A percentile compares a stretch with the other conserved stretches of the same genome.
phyloP scores from a whole-genome alignment of 1,140 invertebrate species.

The Drosophila kepulauana region DNA sequence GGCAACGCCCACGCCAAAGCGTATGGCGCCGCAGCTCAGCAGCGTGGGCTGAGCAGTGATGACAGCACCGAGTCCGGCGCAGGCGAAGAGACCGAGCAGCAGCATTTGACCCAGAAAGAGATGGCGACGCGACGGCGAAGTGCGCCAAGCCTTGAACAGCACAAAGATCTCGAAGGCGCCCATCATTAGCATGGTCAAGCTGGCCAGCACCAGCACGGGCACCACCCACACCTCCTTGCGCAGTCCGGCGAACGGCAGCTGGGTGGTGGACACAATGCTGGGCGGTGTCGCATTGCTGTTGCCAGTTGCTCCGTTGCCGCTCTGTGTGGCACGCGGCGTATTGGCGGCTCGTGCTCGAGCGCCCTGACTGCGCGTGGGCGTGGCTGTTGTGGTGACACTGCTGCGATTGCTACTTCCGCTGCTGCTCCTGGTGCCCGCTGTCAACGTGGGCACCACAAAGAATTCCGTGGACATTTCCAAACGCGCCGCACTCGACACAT shows the following conservation, averaged over 20 bases:
- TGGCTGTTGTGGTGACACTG: conserved; percentile 35
- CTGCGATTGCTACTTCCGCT: conserved; percentile 28
- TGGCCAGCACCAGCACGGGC: conserved; percentile 92
- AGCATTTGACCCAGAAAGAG: conserved; percentile 96
- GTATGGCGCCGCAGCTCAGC: conserved; percentile 92
- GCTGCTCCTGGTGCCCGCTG: conserved; percentile 39
- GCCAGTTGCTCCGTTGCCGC: conserved; percentile 20
- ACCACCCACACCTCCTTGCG: conserved; percentile 93
- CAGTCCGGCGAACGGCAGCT: conserved; percentile 84
- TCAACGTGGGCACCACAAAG: conserved; percentile 88
- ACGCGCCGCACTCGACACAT: conserved; percentile 86
- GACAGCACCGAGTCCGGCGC: conserved; percentile 92
- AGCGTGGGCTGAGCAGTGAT: conserved; percentile 92
- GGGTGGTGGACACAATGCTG: conserved; percentile 72
- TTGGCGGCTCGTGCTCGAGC: conserved; percentile 68
- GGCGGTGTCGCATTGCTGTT: conserved; percentile 65
- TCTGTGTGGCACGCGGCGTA: conserved; percentile 47
- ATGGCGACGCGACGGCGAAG: conserved; percentile 93
- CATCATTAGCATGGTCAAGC: conserved; percentile 92
- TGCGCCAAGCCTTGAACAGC: conserved; percentile 93
- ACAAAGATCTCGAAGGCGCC: conserved; percentile 95
- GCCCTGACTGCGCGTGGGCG: conserved; percentile 61
- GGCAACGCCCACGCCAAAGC: conserved; percentile 93
- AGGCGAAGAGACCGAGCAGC: conserved; percentile 93
- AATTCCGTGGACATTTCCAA: conserved; percentile 92